Evolutionary conservation across 2,888 invertebrate genomes (phyloP).

Genomic region (Platycheirus albimanus): DNA sequence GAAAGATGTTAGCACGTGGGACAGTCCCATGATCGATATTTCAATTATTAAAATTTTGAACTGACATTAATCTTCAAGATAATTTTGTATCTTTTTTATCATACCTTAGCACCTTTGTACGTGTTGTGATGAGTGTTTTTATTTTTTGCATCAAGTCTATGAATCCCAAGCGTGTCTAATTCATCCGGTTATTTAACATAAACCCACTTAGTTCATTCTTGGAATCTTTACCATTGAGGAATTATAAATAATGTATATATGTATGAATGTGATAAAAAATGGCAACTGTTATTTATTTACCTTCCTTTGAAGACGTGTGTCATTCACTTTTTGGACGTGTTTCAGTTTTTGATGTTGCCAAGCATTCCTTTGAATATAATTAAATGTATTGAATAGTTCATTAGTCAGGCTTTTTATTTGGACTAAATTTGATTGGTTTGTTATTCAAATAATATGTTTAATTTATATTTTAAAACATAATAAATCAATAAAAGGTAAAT

Average conservation of each 20-base stretch:
- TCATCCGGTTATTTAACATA: constrained; percentile 2
- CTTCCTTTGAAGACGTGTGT: constrained; percentile 18
- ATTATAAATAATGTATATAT: no score
- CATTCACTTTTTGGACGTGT: not conserved
- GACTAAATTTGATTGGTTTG: not conserved
- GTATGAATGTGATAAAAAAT: not conserved
- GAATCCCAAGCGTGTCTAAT: constrained; percentile 15
- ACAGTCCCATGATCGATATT: constrained; percentile 15
- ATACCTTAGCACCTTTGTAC: constrained; percentile 3
- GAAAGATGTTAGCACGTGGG: constrained; percentile 4
- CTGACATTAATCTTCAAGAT: constrained; percentile 14
- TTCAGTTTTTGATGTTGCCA: not conserved
- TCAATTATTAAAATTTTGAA: constrained; percentile 20
- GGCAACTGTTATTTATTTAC: not conserved
- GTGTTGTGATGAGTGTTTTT: not conserved
- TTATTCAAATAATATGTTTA: not conserved
- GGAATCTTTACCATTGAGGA: constrained; percentile 23
- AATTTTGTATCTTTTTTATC: constrained; percentile 19
- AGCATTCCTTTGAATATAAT: constrained; percentile 6
- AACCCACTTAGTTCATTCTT: constrained; percentile 20
- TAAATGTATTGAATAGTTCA: not conserved
- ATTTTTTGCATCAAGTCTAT: not conserved
- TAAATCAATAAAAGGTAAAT: no score
- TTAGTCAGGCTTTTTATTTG: not conserved
- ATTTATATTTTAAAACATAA: no score